phyloP scores from a whole-genome alignment of 2,113 vertebrate species.

The Chroicocephalus ridibundus region DNA sequence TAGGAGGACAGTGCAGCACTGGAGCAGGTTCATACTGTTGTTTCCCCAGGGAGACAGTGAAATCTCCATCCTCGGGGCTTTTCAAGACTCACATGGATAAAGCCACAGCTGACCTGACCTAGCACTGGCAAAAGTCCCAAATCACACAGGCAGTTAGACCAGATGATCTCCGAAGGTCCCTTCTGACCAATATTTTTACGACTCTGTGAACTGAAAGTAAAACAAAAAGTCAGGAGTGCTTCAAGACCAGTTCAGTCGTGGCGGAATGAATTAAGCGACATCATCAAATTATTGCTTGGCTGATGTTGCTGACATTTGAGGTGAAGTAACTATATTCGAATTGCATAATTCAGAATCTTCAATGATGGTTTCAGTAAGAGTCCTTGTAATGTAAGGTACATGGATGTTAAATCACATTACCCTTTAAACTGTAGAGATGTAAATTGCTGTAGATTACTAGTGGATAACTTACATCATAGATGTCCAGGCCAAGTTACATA shows the following conservation, averaged over 20 bases:
- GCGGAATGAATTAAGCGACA: not conserved
- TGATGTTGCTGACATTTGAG: not conserved
- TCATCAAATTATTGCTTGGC: conserved; percentile 17
- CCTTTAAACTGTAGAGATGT: not conserved
- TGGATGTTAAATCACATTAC: conserved; percentile 48
- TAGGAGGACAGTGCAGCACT: not conserved
- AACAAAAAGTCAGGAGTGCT: not conserved
- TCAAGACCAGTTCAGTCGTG: not conserved
- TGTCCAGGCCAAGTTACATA: conserved; percentile 1
- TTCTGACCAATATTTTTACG: conserved; percentile 14
- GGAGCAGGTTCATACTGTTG: not conserved
- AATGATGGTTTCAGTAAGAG: not conserved
- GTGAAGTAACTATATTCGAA: not conserved
- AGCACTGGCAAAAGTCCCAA: not conserved
- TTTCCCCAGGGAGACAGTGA: not conserved
- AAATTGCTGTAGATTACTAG: not conserved
- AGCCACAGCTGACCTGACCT: not conserved
- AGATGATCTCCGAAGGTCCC: not conserved
- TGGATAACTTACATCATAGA: not conserved
- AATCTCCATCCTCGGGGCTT: not conserved
- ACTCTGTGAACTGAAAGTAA: conserved; percentile 5
- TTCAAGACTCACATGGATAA: not conserved
- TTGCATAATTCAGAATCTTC: conserved; percentile 24
- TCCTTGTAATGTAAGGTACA: not conserved
- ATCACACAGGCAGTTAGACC: not conserved